phyloP scores from a whole-genome alignment of 1,140 invertebrate species.

The Coenobita brevimanus region DNA sequence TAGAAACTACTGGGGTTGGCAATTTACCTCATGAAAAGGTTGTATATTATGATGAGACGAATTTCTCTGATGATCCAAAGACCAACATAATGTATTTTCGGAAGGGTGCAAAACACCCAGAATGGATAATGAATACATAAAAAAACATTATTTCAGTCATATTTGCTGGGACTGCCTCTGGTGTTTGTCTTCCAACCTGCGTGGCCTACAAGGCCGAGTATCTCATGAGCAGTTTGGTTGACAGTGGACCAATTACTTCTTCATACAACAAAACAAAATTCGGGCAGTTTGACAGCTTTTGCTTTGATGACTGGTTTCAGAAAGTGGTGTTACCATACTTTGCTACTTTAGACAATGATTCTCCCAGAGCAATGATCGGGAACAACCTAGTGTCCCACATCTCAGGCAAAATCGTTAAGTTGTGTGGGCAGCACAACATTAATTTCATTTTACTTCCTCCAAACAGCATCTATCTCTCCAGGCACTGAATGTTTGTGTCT shows the following conservation, averaged over 20 bases:
- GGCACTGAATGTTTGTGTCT: too few species aligned
- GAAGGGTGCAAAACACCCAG: neutral
- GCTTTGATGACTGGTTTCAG: too few species aligned
- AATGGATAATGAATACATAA: neutral
- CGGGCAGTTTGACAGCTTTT: too few species aligned
- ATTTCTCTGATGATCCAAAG: neutral
- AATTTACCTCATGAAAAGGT: slow-evolving; percentile 8
- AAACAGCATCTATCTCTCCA: too few species aligned
- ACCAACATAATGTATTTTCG: neutral
- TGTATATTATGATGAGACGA: slow-evolving; percentile 6
- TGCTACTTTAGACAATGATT: neutral
- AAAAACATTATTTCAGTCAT: too few species aligned
- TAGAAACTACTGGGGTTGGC: neutral
- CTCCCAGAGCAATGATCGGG: neutral
- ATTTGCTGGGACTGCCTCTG: too few species aligned
- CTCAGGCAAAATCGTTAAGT: neutral
- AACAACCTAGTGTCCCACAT: neutral
- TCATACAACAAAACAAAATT: neutral
- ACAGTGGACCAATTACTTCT: neutral
- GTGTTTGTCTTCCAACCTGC: too few species aligned
- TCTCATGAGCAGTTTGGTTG: neutral
- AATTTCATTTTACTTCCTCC: too few species aligned
- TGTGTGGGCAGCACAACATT: neutral
- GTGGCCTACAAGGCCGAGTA: too few species aligned
- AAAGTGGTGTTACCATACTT: slow-evolving; percentile 1